These are phyloP conservation scores for Steinernema khuongi DNA, from an alignment of 1,140 invertebrate species.

Conservation along the genomic window DNA sequence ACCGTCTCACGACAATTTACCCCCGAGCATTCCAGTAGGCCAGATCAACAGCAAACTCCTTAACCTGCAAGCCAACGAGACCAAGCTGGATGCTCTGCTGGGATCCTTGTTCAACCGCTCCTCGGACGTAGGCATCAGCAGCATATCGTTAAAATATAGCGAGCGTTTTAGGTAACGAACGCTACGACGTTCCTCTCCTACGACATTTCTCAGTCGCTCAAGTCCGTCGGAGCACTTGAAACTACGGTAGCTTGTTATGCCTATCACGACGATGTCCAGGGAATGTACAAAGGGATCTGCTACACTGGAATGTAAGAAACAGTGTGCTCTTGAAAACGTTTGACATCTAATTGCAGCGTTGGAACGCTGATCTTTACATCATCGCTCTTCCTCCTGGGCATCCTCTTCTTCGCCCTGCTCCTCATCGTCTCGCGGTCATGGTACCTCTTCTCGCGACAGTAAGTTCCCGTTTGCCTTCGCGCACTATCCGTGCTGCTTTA, in stretches of 20 bases:
- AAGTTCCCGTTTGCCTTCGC: constrained; percentile 25
- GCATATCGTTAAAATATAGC: neutral
- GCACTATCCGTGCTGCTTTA: neutral
- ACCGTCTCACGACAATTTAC: constrained; percentile 37
- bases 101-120: constrained; percentile 30
- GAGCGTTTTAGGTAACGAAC: constrained; percentile 23
- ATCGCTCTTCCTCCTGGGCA: constrained; percentile 48
- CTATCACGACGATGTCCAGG: constrained; percentile 41
- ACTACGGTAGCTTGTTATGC: constrained; percentile 41
- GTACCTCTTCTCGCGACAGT: constrained; percentile 45
- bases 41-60: constrained; percentile 27
- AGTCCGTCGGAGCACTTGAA: constrained; percentile 44
- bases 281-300: constrained; percentile 48
- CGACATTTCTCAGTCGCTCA: constrained; percentile 33
- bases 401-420: constrained; percentile 49
- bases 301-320: constrained; percentile 46
- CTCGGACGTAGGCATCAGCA: constrained; percentile 10
- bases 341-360: constrained; percentile 37
- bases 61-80: constrained; percentile 31
- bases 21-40: constrained; percentile 16
- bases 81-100: constrained; percentile 33
- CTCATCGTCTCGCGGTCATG: constrained; percentile 50
- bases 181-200: constrained; percentile 24
- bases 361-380: constrained; percentile 41
- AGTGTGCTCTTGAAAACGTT: constrained; percentile 13